These are phyloP conservation scores for Drosophila cardini DNA, from an alignment of 1,140 invertebrate genomes.

Conservation along the genomic window DNA sequence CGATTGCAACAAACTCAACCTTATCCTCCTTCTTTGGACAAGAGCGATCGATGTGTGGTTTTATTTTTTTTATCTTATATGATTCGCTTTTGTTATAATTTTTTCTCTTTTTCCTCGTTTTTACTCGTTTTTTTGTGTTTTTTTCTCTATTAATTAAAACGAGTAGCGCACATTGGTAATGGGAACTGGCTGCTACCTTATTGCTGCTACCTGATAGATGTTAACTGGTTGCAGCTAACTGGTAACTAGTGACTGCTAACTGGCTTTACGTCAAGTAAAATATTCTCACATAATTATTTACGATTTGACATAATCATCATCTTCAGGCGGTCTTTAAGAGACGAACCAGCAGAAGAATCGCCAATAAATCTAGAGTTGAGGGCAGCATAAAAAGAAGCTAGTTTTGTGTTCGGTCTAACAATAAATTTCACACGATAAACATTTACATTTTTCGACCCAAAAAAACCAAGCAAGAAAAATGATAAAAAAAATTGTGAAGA, in stretches of 20 bases:
- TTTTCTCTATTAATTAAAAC: constrained; percentile 80
- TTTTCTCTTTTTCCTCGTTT: constrained; percentile 66
- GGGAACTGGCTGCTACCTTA: constrained; percentile 11
- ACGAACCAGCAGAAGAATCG: not conserved
- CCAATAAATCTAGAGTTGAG: constrained; percentile 34
- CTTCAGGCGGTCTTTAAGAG: constrained; percentile 36
- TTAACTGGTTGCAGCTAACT: constrained; percentile 5
- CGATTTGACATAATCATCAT: constrained; percentile 83
- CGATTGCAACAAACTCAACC: constrained; percentile 3
- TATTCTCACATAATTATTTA: constrained; percentile 85
- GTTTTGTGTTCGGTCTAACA: constrained; percentile 10
- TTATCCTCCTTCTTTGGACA: constrained; percentile 29
- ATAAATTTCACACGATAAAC: constrained; percentile 44
- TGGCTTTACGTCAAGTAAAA: constrained; percentile 54
- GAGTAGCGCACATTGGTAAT: constrained; percentile 43
- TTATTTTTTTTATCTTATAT: constrained; percentile 40
- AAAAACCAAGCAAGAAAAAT: constrained; percentile 35
- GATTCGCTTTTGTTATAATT: constrained; percentile 66
- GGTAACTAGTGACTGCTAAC: not conserved
- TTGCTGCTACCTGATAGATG: constrained; percentile 9
- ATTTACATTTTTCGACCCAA: constrained; percentile 49
- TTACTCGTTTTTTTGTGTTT: constrained; percentile 39
- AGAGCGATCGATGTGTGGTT: constrained; percentile 33
- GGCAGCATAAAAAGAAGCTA: constrained; percentile 7
- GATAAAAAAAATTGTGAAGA: constrained; percentile 47